Percentiles rank a stretch among this genome's conserved stretches.
Conservation (phyloP, 2,888 invertebrate species). For the Euplagia quadripunctaria region DNA sequence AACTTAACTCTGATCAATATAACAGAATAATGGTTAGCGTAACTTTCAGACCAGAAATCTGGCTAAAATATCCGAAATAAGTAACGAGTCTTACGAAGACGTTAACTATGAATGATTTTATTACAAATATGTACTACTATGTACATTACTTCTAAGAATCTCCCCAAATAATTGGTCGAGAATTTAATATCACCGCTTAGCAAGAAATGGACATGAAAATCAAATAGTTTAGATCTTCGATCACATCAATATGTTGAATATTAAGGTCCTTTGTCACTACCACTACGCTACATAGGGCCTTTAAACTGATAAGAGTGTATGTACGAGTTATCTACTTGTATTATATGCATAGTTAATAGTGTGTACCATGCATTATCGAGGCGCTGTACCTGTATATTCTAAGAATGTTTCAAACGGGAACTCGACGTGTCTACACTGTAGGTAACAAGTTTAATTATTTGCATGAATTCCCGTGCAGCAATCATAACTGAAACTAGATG, state of each 20-base stretch:
- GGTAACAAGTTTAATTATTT: constrained; percentile 10
- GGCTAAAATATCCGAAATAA: too few species aligned
- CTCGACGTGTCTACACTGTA: not conserved
- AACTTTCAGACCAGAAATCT: too few species aligned
- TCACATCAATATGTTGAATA: not conserved
- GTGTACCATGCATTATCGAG: not conserved
- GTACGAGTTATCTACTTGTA: not conserved
- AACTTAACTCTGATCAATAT: too few species aligned
- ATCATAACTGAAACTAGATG: constrained; percentile 11
- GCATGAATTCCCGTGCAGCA: not conserved
- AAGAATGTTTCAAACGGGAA: not conserved
- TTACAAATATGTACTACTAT: too few species aligned
- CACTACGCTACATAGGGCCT: not conserved
- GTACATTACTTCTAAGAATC: too few species aligned
- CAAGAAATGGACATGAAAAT: too few species aligned
- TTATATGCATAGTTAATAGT: not conserved
- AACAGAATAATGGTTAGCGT: too few species aligned
- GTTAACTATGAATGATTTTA: too few species aligned
- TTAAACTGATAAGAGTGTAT: not conserved
- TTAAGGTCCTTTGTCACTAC: too few species aligned
- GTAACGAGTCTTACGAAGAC: too few species aligned
- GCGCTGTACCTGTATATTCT: not conserved
- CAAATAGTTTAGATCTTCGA: not conserved
- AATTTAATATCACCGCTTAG: too few species aligned
- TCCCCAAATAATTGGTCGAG: too few species aligned